These are phyloP conservation scores for Sweltsa coloradensis DNA, from an alignment of 1,140 invertebrate genomes.

Conservation along the genomic window DNA sequence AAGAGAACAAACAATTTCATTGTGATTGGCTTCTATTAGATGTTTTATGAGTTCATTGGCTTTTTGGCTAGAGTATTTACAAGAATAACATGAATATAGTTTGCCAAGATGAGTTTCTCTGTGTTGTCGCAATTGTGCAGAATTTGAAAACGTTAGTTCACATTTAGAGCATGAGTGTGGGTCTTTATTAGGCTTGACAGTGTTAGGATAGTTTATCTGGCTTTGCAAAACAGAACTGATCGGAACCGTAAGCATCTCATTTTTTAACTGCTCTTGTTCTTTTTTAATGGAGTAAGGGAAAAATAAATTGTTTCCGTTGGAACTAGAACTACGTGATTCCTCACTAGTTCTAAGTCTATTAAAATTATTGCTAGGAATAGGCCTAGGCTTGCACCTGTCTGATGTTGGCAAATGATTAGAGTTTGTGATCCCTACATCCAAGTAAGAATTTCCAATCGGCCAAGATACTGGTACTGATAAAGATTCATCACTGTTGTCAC, in stretches of 20 bases:
- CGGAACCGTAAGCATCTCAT: background rate
- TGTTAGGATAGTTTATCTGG: too few species aligned
- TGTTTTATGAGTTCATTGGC: slow-evolving; percentile 17
- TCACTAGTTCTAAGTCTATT: background rate
- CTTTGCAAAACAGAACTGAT: too few species aligned
- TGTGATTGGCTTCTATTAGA: slow-evolving; percentile 32
- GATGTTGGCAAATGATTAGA: background rate
- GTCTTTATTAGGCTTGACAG: slow-evolving; percentile 26
- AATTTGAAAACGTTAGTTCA: slow-evolving; percentile 7
- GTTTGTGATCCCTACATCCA: background rate
- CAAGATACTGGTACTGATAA: background rate
- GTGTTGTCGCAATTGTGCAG: slow-evolving; percentile 8
- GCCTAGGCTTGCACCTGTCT: background rate
- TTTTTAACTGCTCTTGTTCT: background rate
- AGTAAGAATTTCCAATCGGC: background rate
- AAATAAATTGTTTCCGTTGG: background rate
- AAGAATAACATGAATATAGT: slow-evolving; percentile 8
- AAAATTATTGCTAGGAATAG: background rate
- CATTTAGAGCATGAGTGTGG: slow-evolving; percentile 27
- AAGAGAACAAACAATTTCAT: slow-evolving; percentile 34
- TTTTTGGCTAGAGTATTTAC: slow-evolving; percentile 8
- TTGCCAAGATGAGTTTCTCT: slow-evolving; percentile 3
- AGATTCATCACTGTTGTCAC: background rate
- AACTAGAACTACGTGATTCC: background rate
- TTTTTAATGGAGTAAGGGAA: background rate